Evolutionary conservation across 2,888 invertebrate species (phyloP), one percentile per base, ranked within the genome.

Genomic region (Cerceris rybyensis): DNA sequence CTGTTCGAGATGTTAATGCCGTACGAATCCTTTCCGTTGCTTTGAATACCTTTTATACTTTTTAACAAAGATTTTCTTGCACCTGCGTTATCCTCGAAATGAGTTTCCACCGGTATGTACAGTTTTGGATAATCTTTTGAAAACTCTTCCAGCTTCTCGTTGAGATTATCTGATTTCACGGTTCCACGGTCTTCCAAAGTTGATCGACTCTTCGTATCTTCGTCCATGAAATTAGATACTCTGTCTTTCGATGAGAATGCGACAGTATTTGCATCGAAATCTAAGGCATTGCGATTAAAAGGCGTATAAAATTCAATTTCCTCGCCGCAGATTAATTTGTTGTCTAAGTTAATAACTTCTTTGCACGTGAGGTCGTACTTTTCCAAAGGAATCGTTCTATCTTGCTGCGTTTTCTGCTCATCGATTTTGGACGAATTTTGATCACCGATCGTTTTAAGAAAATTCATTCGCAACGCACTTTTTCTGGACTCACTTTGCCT

Each of bases 1-100:
- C 90, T 91, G 39, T 91, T 91, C 0, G 91, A 91, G 49, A 91
- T 86, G 43, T 87, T 86, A 13, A 90, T 90, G 13, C 85, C 84
- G 52, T 90, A 89, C 0, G 84, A 84, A 54, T 88, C 84, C 43
- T 78, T 65, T 6, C 86, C 87, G 0, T 59, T 55, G 42, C 79
- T 86, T 76, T 90, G 86, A 71, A 91, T 91, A 5, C 86, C 85
- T 17, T 83, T 86, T 8, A 91, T 89, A 52, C 76, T 75, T 5
- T 88, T 88, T 41, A 88, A 75, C 4, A 86, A 71, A 39, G 79
- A 68, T 42, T 74, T 85, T 61, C 82, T 85, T 7, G 72, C 9
- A 14, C 61, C 65, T n/a, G 68, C 43, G 0, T 63, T 70, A 6
- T 70, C 73, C 13, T 70, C 70, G 0, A 67, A 59, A 13, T 43